Evolutionary conservation across 1,140 invertebrate species (phyloP).

Genomic region (Tribolium madens): DNA sequence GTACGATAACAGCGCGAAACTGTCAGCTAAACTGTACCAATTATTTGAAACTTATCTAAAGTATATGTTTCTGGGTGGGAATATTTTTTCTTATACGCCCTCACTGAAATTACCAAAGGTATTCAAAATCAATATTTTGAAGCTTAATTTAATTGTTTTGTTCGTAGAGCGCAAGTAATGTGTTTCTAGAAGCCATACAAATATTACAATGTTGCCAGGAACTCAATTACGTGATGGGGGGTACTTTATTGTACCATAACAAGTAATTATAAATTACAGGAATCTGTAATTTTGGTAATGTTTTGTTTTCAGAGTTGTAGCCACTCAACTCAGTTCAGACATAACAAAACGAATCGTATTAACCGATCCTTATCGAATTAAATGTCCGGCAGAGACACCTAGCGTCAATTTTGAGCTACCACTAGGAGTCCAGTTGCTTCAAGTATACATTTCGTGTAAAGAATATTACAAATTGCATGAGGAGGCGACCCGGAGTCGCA

Average conservation of each 20-base stretch:
- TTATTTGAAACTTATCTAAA: conserved; percentile 88
- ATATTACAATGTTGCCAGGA: conserved; percentile 82
- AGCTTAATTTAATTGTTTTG: conserved; percentile 46
- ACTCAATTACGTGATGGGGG: conserved; percentile 79
- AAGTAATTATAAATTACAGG: conserved; percentile 54
- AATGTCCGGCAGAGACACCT: conserved; percentile 79
- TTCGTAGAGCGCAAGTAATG: conserved; percentile 80
- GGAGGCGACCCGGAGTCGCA: conserved; percentile 57
- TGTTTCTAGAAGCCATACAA: conserved; percentile 85
- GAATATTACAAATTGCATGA: conserved; percentile 71
- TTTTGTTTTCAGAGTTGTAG: conserved; percentile 76
- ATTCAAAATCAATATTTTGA: conserved; percentile 49
- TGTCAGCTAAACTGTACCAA: conserved; percentile 82
- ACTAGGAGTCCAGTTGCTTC: conserved; percentile 80
- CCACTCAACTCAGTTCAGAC: conserved; percentile 79
- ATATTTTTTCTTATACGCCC: conserved; percentile 83
- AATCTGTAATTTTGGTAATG: not conserved
- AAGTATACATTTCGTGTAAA: conserved; percentile 77
- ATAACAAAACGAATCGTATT: conserved; percentile 82
- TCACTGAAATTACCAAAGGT: conserved; percentile 84
- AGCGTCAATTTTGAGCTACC: conserved; percentile 76
- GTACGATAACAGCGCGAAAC: conserved; percentile 72
- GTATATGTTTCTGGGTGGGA: conserved; percentile 80
- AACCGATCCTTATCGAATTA: conserved; percentile 84
- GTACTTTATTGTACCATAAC: conserved; percentile 84